Percentiles rank a stretch among this genome's conserved stretches.
These are phyloP conservation scores for Anthopleura xanthogrammica DNA, from an alignment of 92 coral and sea anemone species.

Conservation along the genomic window DNA sequence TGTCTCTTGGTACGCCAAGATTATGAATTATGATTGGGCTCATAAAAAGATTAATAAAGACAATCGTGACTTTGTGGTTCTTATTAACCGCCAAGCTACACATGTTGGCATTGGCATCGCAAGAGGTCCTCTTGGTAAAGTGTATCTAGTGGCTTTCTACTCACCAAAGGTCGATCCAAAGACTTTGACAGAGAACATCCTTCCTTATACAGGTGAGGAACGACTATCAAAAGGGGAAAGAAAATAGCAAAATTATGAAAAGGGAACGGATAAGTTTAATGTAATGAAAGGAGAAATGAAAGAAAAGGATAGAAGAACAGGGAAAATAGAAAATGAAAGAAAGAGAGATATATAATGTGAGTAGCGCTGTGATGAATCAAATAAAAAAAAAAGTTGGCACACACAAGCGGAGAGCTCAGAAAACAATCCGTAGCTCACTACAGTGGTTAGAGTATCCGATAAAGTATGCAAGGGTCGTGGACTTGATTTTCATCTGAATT, in stretches of 20 bases:
- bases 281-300: background rate
- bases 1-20: slow-evolving; percentile 58
- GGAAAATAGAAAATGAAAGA: background rate
- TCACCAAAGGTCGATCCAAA: slow-evolving; percentile 51
- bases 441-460: too few relatives aligned
- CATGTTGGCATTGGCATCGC: slow-evolving; percentile 67
- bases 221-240: background rate
- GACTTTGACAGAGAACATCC: slow-evolving; percentile 58
- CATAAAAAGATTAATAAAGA: slow-evolving; percentile 44
- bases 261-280: background rate
- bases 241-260: background rate
- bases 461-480: too few relatives aligned
- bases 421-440: too few relatives aligned
- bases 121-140: slow-evolving; percentile 59
- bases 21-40: slow-evolving; percentile 78
- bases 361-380: too few relatives aligned
- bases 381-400: too few relatives aligned
- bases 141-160: slow-evolving; percentile 59
- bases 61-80: slow-evolving; percentile 55
- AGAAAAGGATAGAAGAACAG: background rate
- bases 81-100: slow-evolving; percentile 56
- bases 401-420: too few relatives aligned
- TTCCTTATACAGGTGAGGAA: slow-evolving; percentile 63
- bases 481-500: too few relatives aligned
- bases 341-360: background rate